Base-by-base conservation (phyloP, 2,113 vertebrate species). In the Odocoileus hemionus region DNA sequence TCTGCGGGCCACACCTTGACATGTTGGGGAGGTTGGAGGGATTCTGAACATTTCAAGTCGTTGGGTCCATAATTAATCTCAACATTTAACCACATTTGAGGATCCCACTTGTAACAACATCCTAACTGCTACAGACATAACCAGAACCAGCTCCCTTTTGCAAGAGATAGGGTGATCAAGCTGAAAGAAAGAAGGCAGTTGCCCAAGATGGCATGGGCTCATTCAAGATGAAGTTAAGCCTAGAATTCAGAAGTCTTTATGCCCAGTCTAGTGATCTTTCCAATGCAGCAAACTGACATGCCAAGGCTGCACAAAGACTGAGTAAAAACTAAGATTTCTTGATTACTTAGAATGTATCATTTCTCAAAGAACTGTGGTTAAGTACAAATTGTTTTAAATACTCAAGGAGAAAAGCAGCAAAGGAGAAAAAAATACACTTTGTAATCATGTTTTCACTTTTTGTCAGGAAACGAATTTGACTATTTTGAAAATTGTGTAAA, bases 401-500 rank as follows among this genome's bases (percentile, higher is more conserved):
- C 30, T 74, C 23, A 50, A 76, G 58, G 14, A 82, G 12, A 78
- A 70, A 95, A 84, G 54, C 33, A 61, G 17, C 14, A 58, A 86
- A 80, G 39, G 3, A 61, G 15, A 76, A 91, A 60, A 57, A 89
- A 17, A 17, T 61, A 76, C 3, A 86, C 1, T 83, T 2, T 36
- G 3, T 23, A 84, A 90, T 47, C 57, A 54, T n/a, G 6, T 43
- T 87, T 96, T 93, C 19, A 54, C 25, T n/a, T 87, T 55, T 74
- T 57, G 26, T 60, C 79, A 82, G 60, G 11, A 88, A 88, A 95
- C n/a, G 2, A 45, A 83, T n/a, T 79, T 85, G n/a, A 43, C n/a
- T 90, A 15, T 60, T 94, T 86, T 97, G 82, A 97, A 91, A 93
- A 80, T 9, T 76, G 15, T 85, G 45, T 45, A 50, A 55, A 84